Conservation (phyloP, 2,888 invertebrate genomes). For the Horisme vitalbata region DNA sequence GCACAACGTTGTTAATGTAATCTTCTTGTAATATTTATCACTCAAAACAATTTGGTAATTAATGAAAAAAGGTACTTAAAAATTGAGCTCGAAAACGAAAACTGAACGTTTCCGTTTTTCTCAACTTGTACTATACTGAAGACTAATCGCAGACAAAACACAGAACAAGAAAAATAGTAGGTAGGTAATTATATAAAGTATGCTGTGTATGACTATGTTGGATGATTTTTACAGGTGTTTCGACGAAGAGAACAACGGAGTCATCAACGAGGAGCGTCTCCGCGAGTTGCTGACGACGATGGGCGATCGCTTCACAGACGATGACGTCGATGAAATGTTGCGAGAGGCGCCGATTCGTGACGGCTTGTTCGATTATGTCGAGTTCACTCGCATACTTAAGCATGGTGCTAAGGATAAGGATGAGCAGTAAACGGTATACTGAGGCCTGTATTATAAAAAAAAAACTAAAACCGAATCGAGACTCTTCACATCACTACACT, state of each 20-base stretch:
- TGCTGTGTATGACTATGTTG: not conserved
- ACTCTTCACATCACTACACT: not conserved
- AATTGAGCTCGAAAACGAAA: no score
- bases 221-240: constrained; percentile 86
- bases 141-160: no score
- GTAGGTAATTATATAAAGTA: no score
- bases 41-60: no score
- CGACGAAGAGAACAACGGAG: constrained; percentile 97
- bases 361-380: constrained; percentile 97
- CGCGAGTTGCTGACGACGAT: constrained; percentile 97
- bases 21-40: no score
- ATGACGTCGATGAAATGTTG: constrained; percentile 99
- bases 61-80: no score
- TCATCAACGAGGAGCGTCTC: constrained; percentile 96
- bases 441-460: not conserved
- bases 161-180: no score
- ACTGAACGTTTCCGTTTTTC: no score
- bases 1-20: no score
- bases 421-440: constrained; percentile 86
- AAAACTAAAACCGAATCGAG: not conserved
- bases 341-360: constrained; percentile 98
- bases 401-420: constrained; percentile 99
- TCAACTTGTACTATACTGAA: no score
- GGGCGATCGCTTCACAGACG: constrained; percentile 98
- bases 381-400: constrained; percentile 99